Evolutionary conservation across 1,140 invertebrate genomes (phyloP).

Genomic region (Odontomachus brunneus): DNA sequence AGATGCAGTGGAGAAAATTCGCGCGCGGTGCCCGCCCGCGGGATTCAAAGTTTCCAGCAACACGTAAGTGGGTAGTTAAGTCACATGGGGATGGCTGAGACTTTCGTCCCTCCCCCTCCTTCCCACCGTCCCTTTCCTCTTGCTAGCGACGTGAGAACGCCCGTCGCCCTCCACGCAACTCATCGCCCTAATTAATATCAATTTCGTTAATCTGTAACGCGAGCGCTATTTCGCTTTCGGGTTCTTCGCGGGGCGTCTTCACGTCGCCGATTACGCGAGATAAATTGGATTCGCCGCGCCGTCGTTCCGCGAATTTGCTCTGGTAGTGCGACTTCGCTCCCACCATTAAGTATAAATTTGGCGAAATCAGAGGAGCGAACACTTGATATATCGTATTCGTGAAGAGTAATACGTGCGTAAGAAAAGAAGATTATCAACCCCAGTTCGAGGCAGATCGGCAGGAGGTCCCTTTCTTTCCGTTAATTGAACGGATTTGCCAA

Average conservation of each 20-base stretch:
- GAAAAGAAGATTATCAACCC: no score
- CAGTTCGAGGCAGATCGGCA: no score
- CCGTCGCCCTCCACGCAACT: conserved; percentile 40
- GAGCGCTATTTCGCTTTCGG: conserved; percentile 14
- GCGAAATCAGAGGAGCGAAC: neutral
- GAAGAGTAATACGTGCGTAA: neutral
- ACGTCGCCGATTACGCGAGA: conserved; percentile 36
- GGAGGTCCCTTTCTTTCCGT: no score
- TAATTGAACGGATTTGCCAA: no score
- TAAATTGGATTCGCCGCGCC: conserved; percentile 21
- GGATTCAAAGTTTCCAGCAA: conserved; percentile 69
- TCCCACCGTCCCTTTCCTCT: neutral
- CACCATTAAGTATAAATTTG: neutral
- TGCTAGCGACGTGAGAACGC: neutral
- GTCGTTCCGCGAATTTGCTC: neutral
- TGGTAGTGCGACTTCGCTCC: neutral
- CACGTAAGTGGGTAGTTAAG: conserved; percentile 71
- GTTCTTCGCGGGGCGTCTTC: conserved; percentile 19
- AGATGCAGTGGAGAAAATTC: conserved; percentile 65
- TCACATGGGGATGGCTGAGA: conserved; percentile 37
- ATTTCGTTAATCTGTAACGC: conserved; percentile 61
- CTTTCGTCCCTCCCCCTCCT: neutral
- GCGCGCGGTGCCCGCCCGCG: conserved; percentile 49
- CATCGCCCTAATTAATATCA: conserved; percentile 70
- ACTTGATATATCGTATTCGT: neutral